Base-by-base conservation (phyloP, 1,140 invertebrate genomes). In the Whitmania pigra region DNA sequence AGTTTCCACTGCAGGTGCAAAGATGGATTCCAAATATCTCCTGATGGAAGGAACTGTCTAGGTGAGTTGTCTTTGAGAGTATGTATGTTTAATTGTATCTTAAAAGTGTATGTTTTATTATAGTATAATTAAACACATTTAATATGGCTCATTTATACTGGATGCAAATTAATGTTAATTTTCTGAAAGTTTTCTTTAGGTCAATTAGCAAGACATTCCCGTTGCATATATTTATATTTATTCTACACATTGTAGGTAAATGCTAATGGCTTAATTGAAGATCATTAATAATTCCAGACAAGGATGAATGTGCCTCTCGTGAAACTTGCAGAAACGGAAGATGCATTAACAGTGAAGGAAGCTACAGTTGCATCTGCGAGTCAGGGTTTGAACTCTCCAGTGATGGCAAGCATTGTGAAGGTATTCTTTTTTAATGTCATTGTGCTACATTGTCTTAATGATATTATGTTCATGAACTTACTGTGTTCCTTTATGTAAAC, bases 351-450 rank as follows among this genome's bases (percentile, higher is more conserved):
- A 67, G 77, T 1, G 75, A 75, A 5, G 81, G 89, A 17, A 86
- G 86, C 75, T 89, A 87, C 79, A 86, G 87, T 75, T 97, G 94
- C 80, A 90, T 89, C 82, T 97, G 89, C 85, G 88, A 88, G 17
- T 85, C 86, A 72, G 91, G 90, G 18, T 96, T 93, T 81, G 86
- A 88, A 69, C 75, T 81, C 31, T 75, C 76, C 25, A 73, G 72
- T 25, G 75, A 71, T 68, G 73, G 74, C n/a, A 75, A 77, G 55
- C 73, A 76, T 27, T 80, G 79, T 73, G 54, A 76, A 55, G 78
- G 78, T 80, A 73, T 73, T 74, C 3, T 29, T 72, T 31, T 5
- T 49, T 49, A 7, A 13, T 5, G 43, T 15, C n/a, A 11, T 4
- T 55, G 66, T 20, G 22, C 25, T 22, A 2, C 27, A 20, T 55